Base-by-base conservation (phyloP, 2,888 invertebrate genomes). In the Himalopsyche tibetana region DNA sequence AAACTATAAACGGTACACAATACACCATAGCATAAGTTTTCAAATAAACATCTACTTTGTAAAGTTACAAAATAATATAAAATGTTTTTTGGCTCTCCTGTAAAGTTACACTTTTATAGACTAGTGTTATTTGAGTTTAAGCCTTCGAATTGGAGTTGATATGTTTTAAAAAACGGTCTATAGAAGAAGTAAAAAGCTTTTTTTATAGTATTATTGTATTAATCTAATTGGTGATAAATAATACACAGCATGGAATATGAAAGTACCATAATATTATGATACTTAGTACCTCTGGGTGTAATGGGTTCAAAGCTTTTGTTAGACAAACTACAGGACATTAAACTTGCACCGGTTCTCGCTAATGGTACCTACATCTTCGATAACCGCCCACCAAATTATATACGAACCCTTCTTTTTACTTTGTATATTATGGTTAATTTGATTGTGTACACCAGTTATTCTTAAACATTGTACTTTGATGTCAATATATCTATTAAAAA, bases 331-430 rank as follows among this genome's bases (percentile, higher is more conserved):
- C 28, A 19, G 63, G 63, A 63, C 63, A 63, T 63, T 63, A 63
- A 63, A 63, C 63, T 63, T 63, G 63, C 63, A 63, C n/a, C 28
- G 63, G 63, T 19, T 9, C 63, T 63, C 80, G 40, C 80, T 80
- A 42, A 42, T 80, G 80, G 80, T 15, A 63, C 74, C 38, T 74
- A 38, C 80, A 80, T 42, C 28, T 42, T 80, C 80, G 38, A 42
- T 38, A 42, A 38, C 80, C 80, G 80, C 80, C 80, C 80, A 80
- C 80, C 80, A 80, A 80, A 80, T 80, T 80, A 80, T 63, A 63
- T 28, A n/a, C 3, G 38, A 36, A 40, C 80, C 80, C 80, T 80
- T 80, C 36, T 80, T 80, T 28, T 74, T 74, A 19, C 38, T 80
- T 63, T 63, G 19, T 2, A 63, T 63, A 63, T 63, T 63, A 63